Evolutionary conservation across 2,113 vertebrate genomes (phyloP).

Genomic region (Boulengeromyrus knoepffleri): DNA sequence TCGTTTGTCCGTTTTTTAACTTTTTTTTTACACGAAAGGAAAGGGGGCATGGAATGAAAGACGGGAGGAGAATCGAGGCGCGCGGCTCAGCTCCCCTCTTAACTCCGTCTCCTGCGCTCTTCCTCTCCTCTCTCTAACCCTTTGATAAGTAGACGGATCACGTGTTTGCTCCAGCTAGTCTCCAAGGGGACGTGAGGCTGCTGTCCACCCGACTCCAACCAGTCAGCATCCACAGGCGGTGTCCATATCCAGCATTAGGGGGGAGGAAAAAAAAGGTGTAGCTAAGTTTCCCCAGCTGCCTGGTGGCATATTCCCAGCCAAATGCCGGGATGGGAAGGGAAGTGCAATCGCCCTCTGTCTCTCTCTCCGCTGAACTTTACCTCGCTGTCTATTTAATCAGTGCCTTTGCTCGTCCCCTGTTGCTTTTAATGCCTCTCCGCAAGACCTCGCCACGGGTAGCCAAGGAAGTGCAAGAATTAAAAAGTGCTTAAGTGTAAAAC

Average conservation of each 20-base stretch:
- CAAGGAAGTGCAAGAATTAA: not conserved
- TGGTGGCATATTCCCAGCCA: not conserved
- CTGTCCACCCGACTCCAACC: slow-evolving; percentile 43
- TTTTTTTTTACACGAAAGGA: slow-evolving; percentile 13
- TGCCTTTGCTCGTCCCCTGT: not conserved
- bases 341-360: not conserved
- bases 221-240: slow-evolving; percentile 53
- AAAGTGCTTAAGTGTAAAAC: not conserved
- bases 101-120: slow-evolving; percentile 32
- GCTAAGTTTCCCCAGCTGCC: slow-evolving; percentile 1
- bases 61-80: slow-evolving; percentile 49
- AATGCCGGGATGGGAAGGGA: not conserved
- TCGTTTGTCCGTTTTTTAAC: slow-evolving; percentile 49
- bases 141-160: slow-evolving; percentile 68
- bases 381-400: slow-evolving; percentile 3
- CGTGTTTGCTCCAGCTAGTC: slow-evolving; percentile 61
- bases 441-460: not conserved
- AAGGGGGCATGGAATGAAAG: slow-evolving; percentile 51
- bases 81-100: slow-evolving; percentile 32
- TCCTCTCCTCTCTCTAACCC: slow-evolving; percentile 37
- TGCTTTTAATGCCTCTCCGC: not conserved
- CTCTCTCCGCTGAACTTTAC: slow-evolving; percentile 2
- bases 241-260: slow-evolving; percentile 25
- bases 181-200: slow-evolving; percentile 68
- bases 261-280: slow-evolving; percentile 8